Conservation (phyloP, 2,888 invertebrate genomes). For the Cryptocephalus moraei region DNA sequence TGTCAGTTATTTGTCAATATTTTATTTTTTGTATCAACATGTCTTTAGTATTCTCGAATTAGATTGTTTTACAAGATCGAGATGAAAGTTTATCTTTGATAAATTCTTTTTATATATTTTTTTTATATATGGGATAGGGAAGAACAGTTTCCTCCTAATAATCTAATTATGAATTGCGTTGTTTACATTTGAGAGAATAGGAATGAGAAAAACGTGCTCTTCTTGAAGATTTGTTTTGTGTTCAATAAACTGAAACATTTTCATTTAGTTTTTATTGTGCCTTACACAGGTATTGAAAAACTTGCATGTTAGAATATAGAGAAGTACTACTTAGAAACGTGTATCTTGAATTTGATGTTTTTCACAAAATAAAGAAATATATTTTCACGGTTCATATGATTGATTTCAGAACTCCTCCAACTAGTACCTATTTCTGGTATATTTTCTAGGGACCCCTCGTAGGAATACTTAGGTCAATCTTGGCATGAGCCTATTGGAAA, state of each 20-base stretch:
- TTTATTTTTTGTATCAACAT: constrained; percentile 15
- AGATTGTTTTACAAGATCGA: neutral
- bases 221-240: constrained; percentile 11
- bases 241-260: constrained; percentile 18
- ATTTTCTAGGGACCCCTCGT: too few relatives aligned
- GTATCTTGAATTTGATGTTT: too few relatives aligned
- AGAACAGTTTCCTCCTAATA: neutral
- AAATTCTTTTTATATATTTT: constrained; percentile 19
- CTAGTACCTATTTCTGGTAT: too few relatives aligned
- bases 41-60: neutral
- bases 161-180: constrained; percentile 8
- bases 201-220: neutral
- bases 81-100: too few relatives aligned
- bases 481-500: too few relatives aligned
- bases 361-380: too few relatives aligned
- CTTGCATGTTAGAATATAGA: too few relatives aligned
- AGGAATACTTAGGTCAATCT: too few relatives aligned
- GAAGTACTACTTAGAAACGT: too few relatives aligned
- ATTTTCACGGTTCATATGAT: too few relatives aligned
- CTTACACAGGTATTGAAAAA: constrained; percentile 6
- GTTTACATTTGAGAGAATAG: constrained; percentile 9
- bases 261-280: constrained; percentile 18
- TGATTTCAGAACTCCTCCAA: too few relatives aligned
- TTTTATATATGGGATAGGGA: constrained; percentile 19
- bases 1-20: constrained; percentile 15